Evolutionary conservation across 1,140 invertebrate species (phyloP), one percentile per base, ranked within the genome.

Genomic region (Brachionus asplanchnoidis): DNA sequence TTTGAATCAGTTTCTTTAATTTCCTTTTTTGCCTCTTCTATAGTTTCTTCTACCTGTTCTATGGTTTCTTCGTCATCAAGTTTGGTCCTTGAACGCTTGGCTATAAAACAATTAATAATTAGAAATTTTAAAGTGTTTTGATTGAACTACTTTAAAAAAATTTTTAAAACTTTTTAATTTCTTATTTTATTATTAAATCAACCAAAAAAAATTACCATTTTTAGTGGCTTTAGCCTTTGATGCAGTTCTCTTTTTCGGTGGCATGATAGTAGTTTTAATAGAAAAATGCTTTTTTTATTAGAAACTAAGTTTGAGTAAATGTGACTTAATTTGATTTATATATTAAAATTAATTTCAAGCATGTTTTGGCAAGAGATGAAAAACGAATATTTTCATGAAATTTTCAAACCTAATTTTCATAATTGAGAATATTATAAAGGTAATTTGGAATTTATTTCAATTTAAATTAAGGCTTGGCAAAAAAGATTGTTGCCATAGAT

Each of bases 351-450:
- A 56, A 66, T 82, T 46, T 46, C 17, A 9, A 60, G 7, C 46
- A 60, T 66, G 65, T 84, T 68, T 68, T 84, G 53, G 26, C 42
- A 68, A 46, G 40, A 75, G 12, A 60, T 60, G 17, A 20, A 7
- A 75, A 3, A 60, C 20, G n/a, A 20, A 20, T 11, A 44, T 78
- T 85, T 87, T 50, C 68, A 65, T 75, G 83, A 85, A 7, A 68
- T 84, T 85, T 68, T 50, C 82, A 86, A 14, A 89, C 50, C 8
- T 87, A 87, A 80, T 87, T 87, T 82, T 90, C 89, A 88, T 89
- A 89, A 84, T 88, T 36, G 32, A 36, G 44, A 12, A 46, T 46
- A 46, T 46, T 46, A 14, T 11, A 46, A 46, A 46, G 0, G 44
- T 46, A 46, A 46, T n/a, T 46, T 46, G 44, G 14, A 46, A 12